A percentile compares a stretch with the other conserved stretches of the same genome.
Conservation (phyloP, 2,797 vertebrate genomes). For the Threskiornis aethiopicus region DNA sequence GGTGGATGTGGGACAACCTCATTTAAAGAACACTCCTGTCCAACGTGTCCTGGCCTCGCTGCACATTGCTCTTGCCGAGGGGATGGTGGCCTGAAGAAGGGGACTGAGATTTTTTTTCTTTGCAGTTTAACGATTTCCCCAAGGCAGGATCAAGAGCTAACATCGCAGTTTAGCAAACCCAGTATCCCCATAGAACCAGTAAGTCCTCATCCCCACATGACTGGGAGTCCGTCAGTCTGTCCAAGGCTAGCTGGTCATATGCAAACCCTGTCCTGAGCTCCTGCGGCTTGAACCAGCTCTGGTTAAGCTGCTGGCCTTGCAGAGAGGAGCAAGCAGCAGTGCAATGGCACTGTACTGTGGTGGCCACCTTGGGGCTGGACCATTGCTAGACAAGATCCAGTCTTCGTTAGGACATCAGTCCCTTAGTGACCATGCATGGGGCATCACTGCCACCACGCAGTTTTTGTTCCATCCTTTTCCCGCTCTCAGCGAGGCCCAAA, state of each 20-base stretch:
- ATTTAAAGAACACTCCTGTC: not conserved
- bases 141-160: not conserved
- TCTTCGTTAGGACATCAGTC: not conserved
- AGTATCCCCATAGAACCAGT: not conserved
- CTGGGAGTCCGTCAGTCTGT: accelerated
- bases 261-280: not conserved
- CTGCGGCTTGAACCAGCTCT: accelerated
- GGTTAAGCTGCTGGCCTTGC: not conserved
- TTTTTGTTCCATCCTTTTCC: not conserved
- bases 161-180: not conserved
- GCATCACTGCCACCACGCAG: not conserved
- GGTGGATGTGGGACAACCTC: not conserved
- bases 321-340: not conserved
- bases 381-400: not conserved
- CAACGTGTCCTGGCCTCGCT: accelerated
- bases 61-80: not conserved
- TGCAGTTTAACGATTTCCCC: not conserved
- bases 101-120: not conserved
- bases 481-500: not conserved
- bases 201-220: not conserved
- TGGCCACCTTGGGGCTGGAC: not conserved
- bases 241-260: not conserved
- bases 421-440: not conserved
- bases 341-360: accelerated
- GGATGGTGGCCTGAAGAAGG: not conserved